Evolutionary conservation across 2,113 vertebrate species (phyloP).

Genomic region (Polypterus bichir): DNA sequence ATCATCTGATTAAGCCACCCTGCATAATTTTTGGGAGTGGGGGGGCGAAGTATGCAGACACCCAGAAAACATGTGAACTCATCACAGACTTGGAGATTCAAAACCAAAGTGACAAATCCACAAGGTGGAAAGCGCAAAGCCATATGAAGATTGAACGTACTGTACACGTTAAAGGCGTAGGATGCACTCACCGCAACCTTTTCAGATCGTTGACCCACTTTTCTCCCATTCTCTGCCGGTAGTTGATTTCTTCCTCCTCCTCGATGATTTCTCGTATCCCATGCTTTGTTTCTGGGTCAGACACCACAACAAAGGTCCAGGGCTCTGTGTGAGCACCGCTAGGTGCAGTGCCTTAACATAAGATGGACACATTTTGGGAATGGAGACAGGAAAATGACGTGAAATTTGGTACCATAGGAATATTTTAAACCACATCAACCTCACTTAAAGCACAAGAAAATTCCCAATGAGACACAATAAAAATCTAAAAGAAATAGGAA

Average conservation of each 20-base stretch:
- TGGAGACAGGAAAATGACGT: not conserved
- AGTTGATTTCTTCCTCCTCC: slow-evolving; percentile 88
- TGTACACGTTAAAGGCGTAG: too few relatives aligned
- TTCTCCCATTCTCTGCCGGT: slow-evolving; percentile 81
- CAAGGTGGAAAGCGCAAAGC: too few relatives aligned
- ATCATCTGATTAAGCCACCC: too few relatives aligned
- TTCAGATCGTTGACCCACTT: slow-evolving; percentile 81
- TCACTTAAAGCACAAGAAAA: too few relatives aligned
- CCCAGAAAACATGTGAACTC: too few relatives aligned
- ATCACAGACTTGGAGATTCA: too few relatives aligned
- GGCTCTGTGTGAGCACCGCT: slow-evolving; percentile 94
- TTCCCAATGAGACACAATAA: too few relatives aligned
- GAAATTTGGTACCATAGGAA: not conserved
- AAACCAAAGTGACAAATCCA: too few relatives aligned
- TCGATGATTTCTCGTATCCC: slow-evolving; percentile 75
- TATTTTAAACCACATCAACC: not conserved
- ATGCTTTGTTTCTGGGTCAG: slow-evolving; percentile 62
- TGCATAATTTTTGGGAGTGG: too few relatives aligned
- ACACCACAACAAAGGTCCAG: slow-evolving; percentile 86
- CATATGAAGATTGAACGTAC: too few relatives aligned
- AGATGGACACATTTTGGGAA: not conserved
- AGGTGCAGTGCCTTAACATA: slow-evolving; percentile 65
- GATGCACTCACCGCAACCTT: slow-evolving; percentile 56
- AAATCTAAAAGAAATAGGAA: too few relatives aligned
- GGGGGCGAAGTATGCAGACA: too few relatives aligned